A percentile compares a stretch with the other conserved stretches of the same genome.
Conservation (phyloP, 64 coral and sea anemone genomes). For the Pachyseris speciosa region DNA sequence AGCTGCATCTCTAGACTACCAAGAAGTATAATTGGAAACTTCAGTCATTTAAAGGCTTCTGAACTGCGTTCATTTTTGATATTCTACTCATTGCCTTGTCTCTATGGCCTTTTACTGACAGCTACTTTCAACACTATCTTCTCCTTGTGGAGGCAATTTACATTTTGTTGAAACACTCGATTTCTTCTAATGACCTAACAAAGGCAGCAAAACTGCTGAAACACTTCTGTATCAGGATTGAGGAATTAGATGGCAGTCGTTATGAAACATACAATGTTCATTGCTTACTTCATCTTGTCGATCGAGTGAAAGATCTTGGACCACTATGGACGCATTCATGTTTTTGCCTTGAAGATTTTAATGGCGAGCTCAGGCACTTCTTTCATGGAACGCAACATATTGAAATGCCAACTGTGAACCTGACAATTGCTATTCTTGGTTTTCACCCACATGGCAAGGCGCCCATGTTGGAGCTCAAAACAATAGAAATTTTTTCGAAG, state of each 20-base stretch:
- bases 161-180: slow-evolving; percentile 23
- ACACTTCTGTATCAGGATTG: slow-evolving; percentile 31
- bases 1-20: slow-evolving; percentile 11
- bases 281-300: not conserved
- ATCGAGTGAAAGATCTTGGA: slow-evolving; percentile 34
- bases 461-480: too few species aligned
- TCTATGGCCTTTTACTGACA: slow-evolving; percentile 18
- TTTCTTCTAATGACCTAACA: not conserved
- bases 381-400: too few species aligned
- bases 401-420: too few species aligned
- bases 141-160: slow-evolving; percentile 41
- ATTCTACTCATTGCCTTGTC: slow-evolving; percentile 41
- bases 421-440: too few species aligned
- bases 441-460: too few species aligned
- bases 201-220: slow-evolving; percentile 17
- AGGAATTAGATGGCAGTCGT: not conserved
- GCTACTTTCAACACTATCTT: slow-evolving; percentile 61
- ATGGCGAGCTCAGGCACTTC: too few species aligned
- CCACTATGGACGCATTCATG: slow-evolving; percentile 51
- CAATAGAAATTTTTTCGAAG: too few species aligned
- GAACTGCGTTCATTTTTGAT: slow-evolving; percentile 39
- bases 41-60: slow-evolving; percentile 39
- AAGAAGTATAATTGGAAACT: slow-evolving; percentile 10
- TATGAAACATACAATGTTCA: slow-evolving; percentile 49
- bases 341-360: too few species aligned